Evolutionary conservation across 23 tunicate species (phyloP), one percentile per base, ranked within the genome.

Genomic region (Halocynthia roretzi): DNA sequence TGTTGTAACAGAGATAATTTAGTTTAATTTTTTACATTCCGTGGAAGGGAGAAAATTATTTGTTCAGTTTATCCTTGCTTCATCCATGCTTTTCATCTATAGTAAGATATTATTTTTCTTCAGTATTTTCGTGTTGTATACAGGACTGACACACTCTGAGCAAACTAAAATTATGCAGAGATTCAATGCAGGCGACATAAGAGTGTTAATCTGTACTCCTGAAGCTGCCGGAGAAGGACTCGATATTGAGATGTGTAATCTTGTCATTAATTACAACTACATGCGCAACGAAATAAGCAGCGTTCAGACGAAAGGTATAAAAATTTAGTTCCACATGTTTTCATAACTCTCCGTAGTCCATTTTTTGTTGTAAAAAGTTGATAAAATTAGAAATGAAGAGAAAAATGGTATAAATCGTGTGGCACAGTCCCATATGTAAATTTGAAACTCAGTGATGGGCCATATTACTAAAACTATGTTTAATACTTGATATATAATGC

Each of bases 211-310:
- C 8, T 78, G 89, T 61, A 84, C 89, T 55, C 82, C 77, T 20
- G 83, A 84, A 19, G 82, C 89, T 10, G 82, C 89, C 5, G 89
- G 89, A 15, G 89, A 78, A 78, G 89, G 89, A 14, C 61, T 84
- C 49, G 89, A 84, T 62, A 72, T 84, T 21, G 57, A 68, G 11
- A 68, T 71, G 48, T 84, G 89, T 60, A 84, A 71, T 62, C 51
- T 84, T 68, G 89, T 84, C n/a, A 80, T 84, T 54, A 78, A 44
- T 6, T 54, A 71, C 6, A 64, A 84, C 66, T 74, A 52, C 60
- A 52, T 69, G 67, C 78, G 48, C 19, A 78, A 70, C 64, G 89
- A 84, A 84, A 72, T 71, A 6, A 17, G 31, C 22, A 50, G 51
- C 22, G 82, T 64, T 7, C 89, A 84, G 68, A 60, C 70, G 20